Evolutionary conservation across 2,888 invertebrate species (phyloP), one percentile per base, ranked within the genome.

Genomic region (Physocephala rufipes): DNA sequence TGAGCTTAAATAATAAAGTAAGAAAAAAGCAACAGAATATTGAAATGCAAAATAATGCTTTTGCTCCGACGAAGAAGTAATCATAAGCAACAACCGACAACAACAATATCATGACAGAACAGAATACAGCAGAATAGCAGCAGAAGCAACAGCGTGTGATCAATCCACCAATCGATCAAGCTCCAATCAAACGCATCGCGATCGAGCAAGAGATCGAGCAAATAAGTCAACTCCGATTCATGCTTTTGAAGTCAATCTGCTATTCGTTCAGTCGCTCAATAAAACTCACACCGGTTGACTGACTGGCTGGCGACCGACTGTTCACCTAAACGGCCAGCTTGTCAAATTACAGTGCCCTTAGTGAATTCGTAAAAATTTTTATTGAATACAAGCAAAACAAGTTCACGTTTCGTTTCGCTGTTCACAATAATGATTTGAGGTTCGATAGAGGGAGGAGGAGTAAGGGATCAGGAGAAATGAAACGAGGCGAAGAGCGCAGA

Each of bases 301-400:
- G 36, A 36, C 36, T 4, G 36, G 9, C 36, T 4, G 36, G 4
- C 36, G n/a, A n/a, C n/a, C n/a, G n/a, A n/a, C n/a, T n/a, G n/a
- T n/a, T n/a, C n/a, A n/a, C n/a, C n/a, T 36, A n/a, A n/a, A n/a
- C n/a, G 16, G 28, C 24, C 49, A 64, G 64, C 55, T 21, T 43
- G 72, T 66, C 78, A 77, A 81, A 80, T 81, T 81, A 78, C 81
- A 81, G 81, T 80, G 82, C 81, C 82, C 79, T 78, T 77, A 80
- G 82, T 80, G 77, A 78, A 78, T 78, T 74, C 75, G 76, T 76
- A 77, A 77, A 76, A 78, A 77, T 75, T 61, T n/a, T n/a, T n/a
- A n/a, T n/a, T n/a, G n/a, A n/a, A n/a, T n/a, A n/a, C n/a, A n/a
- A n/a, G n/a, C n/a, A n/a, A n/a, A n/a, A n/a, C n/a, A n/a, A n/a